Base-by-base conservation (phyloP, 2,113 vertebrate species). In the Andinoacara biseriatus region DNA sequence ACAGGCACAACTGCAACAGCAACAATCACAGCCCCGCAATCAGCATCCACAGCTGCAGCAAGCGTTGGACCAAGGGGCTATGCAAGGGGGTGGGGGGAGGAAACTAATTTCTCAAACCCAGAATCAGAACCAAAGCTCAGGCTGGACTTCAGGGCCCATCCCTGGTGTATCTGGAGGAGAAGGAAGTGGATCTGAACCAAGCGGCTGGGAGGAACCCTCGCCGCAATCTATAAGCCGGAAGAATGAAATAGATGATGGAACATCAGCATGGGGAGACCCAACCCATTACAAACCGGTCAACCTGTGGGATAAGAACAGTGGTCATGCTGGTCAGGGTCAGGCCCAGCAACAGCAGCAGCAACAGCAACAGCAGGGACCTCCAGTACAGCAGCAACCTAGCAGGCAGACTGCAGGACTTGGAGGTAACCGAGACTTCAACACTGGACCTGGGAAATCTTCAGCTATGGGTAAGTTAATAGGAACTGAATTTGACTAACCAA, bases 181-280 rank as follows among this genome's bases (percentile, higher is more conserved):
- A 31, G 90, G 80, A 83, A 77, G 76, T 65, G 91, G 80, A 81
- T 88, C 92, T 89, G 98, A 99, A 90, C 96, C 97, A 74, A 99
- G 98, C 31, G 98, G 98, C 83, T 99, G 98, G 98, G 98, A 99
- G 89, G 98, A 99, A 83, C 98, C 98, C 58, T 97, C 98, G 46
- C 97, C 98, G 0, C 98, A 99, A 93, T 97, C 97, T 52, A 97
- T 99, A 82, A 98, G 97, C 95, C 96, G 98, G 62, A 99, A 99
- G 93, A 98, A 97, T 90, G 98, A 99, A 90, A 98, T 99, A 15
- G 98, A 99, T 60, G 98, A 99, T 92, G 98, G 98, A 94, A 99
- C 98, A 76, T 97, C 98, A 65, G 98, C 98, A 0, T 99, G 98
- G 98, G 98, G 98, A 91, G 98, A 99, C 94, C 98, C 98, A 60